Conservation (phyloP, 2,888 invertebrate genomes). For the Argyresthia albistria region DNA sequence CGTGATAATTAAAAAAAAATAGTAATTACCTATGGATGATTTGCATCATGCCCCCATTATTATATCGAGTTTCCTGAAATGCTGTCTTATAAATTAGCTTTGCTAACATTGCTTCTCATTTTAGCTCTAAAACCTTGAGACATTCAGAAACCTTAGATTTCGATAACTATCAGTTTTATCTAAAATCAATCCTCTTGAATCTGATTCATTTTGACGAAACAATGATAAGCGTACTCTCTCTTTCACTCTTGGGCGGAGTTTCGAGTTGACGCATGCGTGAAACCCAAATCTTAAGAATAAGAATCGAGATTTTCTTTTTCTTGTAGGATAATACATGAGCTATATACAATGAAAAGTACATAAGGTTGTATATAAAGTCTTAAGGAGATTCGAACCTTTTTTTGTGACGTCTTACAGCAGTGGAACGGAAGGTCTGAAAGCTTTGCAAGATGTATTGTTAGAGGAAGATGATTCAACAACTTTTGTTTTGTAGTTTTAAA, state of each 20-base stretch:
- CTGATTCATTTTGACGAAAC: slow-evolving; percentile 30
- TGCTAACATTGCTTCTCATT: too few species aligned
- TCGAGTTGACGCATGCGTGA: slow-evolving; percentile 47
- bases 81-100: too few species aligned
- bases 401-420: too few species aligned
- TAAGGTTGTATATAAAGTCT: slow-evolving; percentile 17
- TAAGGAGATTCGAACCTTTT: neutral
- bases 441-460: too few species aligned
- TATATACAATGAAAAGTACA: slow-evolving; percentile 25
- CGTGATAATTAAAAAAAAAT: too few species aligned
- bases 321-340: slow-evolving; percentile 35
- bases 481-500: too few species aligned
- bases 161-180: slow-evolving; percentile 39
- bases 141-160: slow-evolving; percentile 29
- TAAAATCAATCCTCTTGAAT: slow-evolving; percentile 48
- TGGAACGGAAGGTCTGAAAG: too few species aligned
- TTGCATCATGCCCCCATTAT: too few species aligned
- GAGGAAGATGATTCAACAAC: too few species aligned
- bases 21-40: too few species aligned
- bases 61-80: too few species aligned
- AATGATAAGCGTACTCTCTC: slow-evolving; percentile 38
- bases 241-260: slow-evolving; percentile 51
- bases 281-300: slow-evolving; percentile 54
- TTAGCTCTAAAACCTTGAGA: neutral
- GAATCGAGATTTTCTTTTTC: slow-evolving; percentile 45